Evolutionary conservation across 2,888 invertebrate species (phyloP).

Genomic region (Alviniconcha strummeri): DNA sequence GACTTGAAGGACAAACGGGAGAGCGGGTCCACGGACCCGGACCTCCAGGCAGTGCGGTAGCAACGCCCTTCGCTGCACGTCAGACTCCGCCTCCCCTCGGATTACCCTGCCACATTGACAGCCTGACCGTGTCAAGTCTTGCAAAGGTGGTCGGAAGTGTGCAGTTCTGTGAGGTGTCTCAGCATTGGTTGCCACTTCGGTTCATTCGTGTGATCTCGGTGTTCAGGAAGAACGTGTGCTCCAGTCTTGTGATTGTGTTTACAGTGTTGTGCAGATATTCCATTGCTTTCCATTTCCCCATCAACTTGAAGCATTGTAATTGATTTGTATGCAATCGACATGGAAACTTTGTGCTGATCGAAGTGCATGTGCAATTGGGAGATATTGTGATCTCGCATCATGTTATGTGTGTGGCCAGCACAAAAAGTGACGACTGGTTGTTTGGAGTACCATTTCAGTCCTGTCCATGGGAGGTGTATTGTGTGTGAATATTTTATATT

Average conservation of each 20-base stretch:
- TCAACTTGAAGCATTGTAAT: too few species aligned
- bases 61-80: neutral
- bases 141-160: neutral
- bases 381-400: neutral
- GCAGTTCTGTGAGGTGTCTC: neutral
- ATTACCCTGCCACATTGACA: too few species aligned
- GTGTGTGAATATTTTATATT: too few species aligned
- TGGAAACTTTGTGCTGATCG: too few species aligned
- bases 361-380: too few species aligned
- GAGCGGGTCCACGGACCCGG: slow-evolving; percentile 60
- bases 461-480: too few species aligned
- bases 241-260: neutral
- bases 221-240: neutral
- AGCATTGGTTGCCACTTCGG: neutral
- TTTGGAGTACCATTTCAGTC: too few species aligned
- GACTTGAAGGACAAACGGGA: slow-evolving; percentile 60
- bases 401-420: neutral
- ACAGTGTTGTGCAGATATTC: neutral
- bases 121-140: too few species aligned
- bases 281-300: too few species aligned
- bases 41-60: slow-evolving; percentile 61
- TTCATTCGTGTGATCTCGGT: slow-evolving; percentile 19
- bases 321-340: too few species aligned
- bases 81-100: neutral
- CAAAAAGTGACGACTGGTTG: neutral